Percentiles rank a stretch among this genome's conserved stretches.
These are phyloP conservation scores for Amphimedon queenslandica DNA, from an alignment of 37 sponge, comb jelly and placozoan species.

Conservation along the genomic window DNA sequence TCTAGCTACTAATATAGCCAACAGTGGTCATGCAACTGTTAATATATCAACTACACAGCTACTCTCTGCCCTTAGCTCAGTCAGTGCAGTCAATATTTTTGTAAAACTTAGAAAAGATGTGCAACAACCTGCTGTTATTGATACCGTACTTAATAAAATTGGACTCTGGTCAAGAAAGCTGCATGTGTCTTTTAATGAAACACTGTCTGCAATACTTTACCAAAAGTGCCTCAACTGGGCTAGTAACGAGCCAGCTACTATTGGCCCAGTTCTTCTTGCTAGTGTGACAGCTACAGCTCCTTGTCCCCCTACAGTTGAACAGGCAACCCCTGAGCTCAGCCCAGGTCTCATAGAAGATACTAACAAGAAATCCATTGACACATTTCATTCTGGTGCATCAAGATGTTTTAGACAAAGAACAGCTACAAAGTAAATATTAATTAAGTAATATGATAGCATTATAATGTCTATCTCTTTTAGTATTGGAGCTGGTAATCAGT, in stretches of 20 bases:
- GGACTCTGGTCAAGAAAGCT: background rate
- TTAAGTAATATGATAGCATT: too few species aligned
- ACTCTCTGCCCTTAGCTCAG: too few species aligned
- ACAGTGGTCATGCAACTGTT: background rate
- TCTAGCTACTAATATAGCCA: background rate
- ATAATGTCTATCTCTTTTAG: background rate
- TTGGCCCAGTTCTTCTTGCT: background rate
- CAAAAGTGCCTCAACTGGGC: too few species aligned
- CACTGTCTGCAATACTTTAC: too few species aligned
- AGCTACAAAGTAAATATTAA: background rate
- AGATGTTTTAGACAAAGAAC: constrained; percentile 10
- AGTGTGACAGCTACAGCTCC: background rate
- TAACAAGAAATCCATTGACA: background rate
- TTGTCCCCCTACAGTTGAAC: constrained; percentile 21
- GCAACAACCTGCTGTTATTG: too few species aligned
- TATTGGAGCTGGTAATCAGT: constrained; percentile 9
- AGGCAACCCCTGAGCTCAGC: constrained; percentile 10
- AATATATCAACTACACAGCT: background rate
- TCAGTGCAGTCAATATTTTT: background rate
- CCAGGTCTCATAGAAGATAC: constrained; percentile 6
- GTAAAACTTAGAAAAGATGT: background rate
- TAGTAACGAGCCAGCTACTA: background rate
- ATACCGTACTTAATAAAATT: background rate
- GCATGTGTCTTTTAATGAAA: too few species aligned
- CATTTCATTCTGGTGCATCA: background rate